Percentiles rank a stretch among this genome's conserved stretches.
Conservation (phyloP, 2,113 vertebrate species). For the Corythaixoides concolor region DNA sequence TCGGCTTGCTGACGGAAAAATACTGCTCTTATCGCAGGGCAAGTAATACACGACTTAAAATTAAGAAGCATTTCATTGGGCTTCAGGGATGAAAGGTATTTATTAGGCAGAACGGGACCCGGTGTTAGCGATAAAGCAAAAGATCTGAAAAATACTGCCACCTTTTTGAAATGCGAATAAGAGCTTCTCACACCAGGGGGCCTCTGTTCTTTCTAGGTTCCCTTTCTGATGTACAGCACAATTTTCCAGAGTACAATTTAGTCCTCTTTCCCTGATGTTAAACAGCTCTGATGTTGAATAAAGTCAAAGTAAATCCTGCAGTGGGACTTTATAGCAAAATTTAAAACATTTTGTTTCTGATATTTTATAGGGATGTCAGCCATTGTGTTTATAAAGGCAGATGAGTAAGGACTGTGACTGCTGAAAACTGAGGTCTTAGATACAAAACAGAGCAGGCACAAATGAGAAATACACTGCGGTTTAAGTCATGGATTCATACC, state of each 20-base stretch:
- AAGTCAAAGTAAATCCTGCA: conserved; percentile 48
- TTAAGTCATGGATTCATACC: neutral
- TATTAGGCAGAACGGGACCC: conserved; percentile 20
- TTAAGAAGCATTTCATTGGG: conserved; percentile 37
- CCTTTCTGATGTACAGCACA: conserved; percentile 44
- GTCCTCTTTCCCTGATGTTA: conserved; percentile 8
- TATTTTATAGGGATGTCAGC: conserved; percentile 22
- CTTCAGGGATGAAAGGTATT: conserved; percentile 50
- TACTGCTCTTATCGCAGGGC: neutral
- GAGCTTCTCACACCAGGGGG: neutral
- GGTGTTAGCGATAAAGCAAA: neutral
- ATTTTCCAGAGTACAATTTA: conserved; percentile 43
- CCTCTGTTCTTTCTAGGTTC: conserved; percentile 30
- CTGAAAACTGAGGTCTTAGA: conserved; percentile 5
- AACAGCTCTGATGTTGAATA: conserved; percentile 33
- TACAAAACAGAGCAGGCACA: neutral
- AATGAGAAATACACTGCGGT: neutral
- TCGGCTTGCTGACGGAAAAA: neutral
- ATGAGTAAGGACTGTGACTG: neutral
- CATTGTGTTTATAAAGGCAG: conserved; percentile 33
- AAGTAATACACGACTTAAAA: conserved; percentile 25
- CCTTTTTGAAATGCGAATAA: conserved; percentile 45
- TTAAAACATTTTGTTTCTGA: conserved; percentile 40
- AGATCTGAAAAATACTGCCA: conserved; percentile 45
- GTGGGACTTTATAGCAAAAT: conserved; percentile 11